Percentiles rank a stretch among this genome's conserved stretches.
Conservation (phyloP, 2,888 invertebrate genomes). For the Uropetala carovei region DNA sequence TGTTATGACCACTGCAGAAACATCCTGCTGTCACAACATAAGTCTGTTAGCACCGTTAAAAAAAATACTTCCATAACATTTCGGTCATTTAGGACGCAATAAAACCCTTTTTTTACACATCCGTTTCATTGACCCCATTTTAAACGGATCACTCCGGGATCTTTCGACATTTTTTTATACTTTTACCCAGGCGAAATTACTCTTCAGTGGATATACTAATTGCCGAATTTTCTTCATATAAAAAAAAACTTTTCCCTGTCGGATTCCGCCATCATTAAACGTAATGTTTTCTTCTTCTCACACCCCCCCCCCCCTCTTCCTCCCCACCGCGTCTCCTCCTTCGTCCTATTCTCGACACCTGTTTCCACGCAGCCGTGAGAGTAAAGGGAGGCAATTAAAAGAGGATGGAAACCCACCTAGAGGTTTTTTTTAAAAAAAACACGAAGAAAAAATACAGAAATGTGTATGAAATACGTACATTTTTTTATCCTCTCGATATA, state of each 20-base stretch:
- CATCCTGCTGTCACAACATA: too few relatives aligned
- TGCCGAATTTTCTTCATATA: background rate
- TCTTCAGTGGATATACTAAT: background rate
- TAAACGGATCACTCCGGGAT: too few relatives aligned
- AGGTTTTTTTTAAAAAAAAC: background rate
- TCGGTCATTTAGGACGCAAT: too few relatives aligned
- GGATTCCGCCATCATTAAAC: constrained; percentile 9
- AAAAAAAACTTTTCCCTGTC: background rate
- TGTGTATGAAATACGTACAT: too few relatives aligned
- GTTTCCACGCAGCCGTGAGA: constrained; percentile 37
- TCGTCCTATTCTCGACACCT: background rate
- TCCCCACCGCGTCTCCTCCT: background rate
- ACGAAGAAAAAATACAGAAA: background rate
- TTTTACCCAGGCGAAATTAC: too few relatives aligned
- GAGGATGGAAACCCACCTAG: background rate
- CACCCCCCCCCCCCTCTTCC: background rate
- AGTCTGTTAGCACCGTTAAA: too few relatives aligned
- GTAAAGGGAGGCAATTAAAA: constrained; percentile 40
- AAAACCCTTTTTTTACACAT: too few relatives aligned
- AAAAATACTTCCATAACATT: too few relatives aligned
- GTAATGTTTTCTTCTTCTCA: background rate
- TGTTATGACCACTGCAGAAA: too few relatives aligned
- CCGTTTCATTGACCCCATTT: too few relatives aligned
- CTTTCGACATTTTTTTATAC: too few relatives aligned
- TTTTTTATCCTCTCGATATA: background rate